Evolutionary conservation across 1,140 invertebrate species (phyloP).

Genomic region (Scaptodrosophila lebanonensis): DNA sequence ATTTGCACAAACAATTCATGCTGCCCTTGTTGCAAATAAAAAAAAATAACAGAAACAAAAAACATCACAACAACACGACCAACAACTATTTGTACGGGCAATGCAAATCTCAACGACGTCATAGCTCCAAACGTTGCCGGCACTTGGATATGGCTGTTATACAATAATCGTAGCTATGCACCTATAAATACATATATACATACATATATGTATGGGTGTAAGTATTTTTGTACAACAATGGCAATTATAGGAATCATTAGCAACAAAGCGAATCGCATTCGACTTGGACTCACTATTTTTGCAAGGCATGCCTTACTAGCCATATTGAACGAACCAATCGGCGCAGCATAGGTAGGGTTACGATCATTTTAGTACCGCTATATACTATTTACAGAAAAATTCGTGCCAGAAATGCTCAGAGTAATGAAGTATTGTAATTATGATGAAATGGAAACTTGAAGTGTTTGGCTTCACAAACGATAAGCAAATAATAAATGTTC

Average conservation of each 20-base stretch:
- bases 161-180: conserved; percentile 43
- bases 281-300: too few species aligned
- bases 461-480: too few species aligned
- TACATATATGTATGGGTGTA: neutral
- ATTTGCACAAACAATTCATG: conserved; percentile 57
- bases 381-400: too few species aligned
- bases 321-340: conserved; percentile 28
- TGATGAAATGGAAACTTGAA: too few species aligned
- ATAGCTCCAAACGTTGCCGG: conserved; percentile 28
- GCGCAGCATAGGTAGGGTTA: too few species aligned
- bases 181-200: neutral
- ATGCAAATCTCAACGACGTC: conserved; percentile 17
- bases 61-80: neutral
- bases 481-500: too few species aligned
- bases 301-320: conserved; percentile 36
- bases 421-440: too few species aligned
- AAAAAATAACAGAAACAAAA: conserved; percentile 19
- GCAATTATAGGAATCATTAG: conserved; percentile 71
- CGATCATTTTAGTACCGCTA: too few species aligned
- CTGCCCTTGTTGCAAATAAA: conserved; percentile 25
- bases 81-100: conserved; percentile 30
- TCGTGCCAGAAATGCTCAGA: too few species aligned
- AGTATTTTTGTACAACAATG: conserved; percentile 28
- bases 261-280: conserved; percentile 27
- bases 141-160: conserved; percentile 23